Evolutionary conservation across 2,113 vertebrate species (phyloP), one percentile per base, ranked within the genome.

Genomic region (Cacatua alba): DNA sequence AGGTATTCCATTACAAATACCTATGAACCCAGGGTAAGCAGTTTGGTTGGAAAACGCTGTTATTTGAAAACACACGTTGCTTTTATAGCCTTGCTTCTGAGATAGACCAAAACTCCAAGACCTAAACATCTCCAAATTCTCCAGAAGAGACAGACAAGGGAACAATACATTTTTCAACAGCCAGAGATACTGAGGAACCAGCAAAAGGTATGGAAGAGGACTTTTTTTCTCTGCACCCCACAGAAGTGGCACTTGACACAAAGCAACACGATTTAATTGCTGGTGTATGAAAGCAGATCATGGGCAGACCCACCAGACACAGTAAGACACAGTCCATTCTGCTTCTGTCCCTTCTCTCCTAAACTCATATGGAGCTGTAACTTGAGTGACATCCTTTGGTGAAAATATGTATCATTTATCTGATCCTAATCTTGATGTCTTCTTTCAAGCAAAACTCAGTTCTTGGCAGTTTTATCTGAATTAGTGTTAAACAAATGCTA

Each of bases 391-490:
- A 86, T 74, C 65, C 70, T 78, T 88, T 78, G 48, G 60, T 35
- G 88, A n/a, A 78, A 79, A 49, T 41, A 59, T 4, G 11, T 16
- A 55, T 49, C 13, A 49, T 70, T 71, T 69, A 79, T 17, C 48
- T 78, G 44, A 77, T 33, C 25, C 20, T 77, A 62, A 86, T 78
- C 74, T 43, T 57, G 39, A 60, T 31, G 7, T 72, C 19, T 17
- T 79, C 87, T 72, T 77, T 69, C 60, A 83, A 81, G 65, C 46
- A 86, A 52, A 90, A 68, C 59, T 83, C 52, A 41, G 31, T 57
- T 75, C 72, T 86, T 76, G 49, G 67, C 41, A 81, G 37, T 84
- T 94, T 94, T 82, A 62, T 91, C 53, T 60, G 79, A 95, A 53
- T 78, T 75, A 65, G 63, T 33, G 25, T 88, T 92, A 84, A 95